These are phyloP conservation scores for Tapirus terrestris DNA, from an alignment of 2,113 vertebrate species.

Conservation along the genomic window DNA sequence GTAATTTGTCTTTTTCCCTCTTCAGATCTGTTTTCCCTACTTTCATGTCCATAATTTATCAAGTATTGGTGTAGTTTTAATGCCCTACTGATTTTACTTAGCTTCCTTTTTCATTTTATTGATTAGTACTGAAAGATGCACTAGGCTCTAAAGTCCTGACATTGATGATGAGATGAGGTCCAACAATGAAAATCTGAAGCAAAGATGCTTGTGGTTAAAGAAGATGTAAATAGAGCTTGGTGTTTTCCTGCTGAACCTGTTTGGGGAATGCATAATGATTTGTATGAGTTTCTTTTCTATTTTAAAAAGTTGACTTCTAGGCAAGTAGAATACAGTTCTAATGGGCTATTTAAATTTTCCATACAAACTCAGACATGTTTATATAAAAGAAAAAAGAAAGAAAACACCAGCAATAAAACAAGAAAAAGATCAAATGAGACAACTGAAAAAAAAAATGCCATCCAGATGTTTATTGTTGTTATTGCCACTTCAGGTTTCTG, in stretches of 20 bases:
- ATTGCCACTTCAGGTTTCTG: not conserved
- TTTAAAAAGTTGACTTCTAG: not conserved
- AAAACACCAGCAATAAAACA: not conserved
- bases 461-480: not conserved
- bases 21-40: not conserved
- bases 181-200: not conserved
- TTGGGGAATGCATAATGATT: not conserved
- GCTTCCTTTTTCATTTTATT: slow-evolving; percentile 49
- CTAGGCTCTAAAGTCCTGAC: not conserved
- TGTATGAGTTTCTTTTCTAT: not conserved
- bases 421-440: not conserved
- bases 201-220: slow-evolving; percentile 28
- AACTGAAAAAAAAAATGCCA: not conserved
- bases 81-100: not conserved
- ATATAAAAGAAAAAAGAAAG: not conserved
- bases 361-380: not conserved
- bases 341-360: not conserved
- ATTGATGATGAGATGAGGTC: not conserved
- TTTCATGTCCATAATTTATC: not conserved
- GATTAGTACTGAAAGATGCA: slow-evolving; percentile 29
- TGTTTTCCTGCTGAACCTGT: not conserved
- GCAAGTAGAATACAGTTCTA: not conserved
- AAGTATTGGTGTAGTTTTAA: not conserved
- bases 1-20: not conserved
- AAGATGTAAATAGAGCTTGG: not conserved